A percentile compares a stretch with the other conserved stretches of the same genome.
phyloP scores from a whole-genome alignment of 1,140 invertebrate species.

The Apis mellifera region DNA sequence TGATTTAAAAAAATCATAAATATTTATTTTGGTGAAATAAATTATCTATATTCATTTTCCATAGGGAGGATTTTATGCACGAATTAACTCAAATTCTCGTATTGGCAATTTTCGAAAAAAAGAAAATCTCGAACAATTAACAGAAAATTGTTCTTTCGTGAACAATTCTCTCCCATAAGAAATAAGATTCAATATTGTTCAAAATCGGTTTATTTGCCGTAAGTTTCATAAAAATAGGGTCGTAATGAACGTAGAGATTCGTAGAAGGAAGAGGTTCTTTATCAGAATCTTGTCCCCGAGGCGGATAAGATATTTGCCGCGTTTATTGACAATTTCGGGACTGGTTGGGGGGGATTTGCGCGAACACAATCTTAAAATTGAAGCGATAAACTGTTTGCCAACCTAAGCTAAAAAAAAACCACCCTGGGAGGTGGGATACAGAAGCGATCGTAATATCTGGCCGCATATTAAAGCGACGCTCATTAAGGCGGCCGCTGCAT shows the following conservation, averaged over 20 bases:
- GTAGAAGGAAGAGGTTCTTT: not conserved
- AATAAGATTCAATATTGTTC: not conserved
- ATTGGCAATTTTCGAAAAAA: too few relatives aligned
- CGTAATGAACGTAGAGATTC: not conserved
- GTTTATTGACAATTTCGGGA: conserved; percentile 43
- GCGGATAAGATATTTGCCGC: conserved; percentile 33
- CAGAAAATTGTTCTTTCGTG: not conserved
- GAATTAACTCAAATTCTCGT: too few relatives aligned
- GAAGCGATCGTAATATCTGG: conserved; percentile 32
- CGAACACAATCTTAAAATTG: conserved; percentile 6
- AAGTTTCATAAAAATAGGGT: not conserved
- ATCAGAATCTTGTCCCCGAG: not conserved
- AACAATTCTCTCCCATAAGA: too few relatives aligned
- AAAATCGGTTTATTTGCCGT: not conserved
- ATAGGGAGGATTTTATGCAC: too few relatives aligned
- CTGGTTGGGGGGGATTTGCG: not conserved
- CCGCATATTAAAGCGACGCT: conserved; percentile 42
- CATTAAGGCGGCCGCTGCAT: conserved; percentile 28
- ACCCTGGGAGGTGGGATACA: not conserved
- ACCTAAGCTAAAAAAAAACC: not conserved
- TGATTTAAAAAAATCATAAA: too few relatives aligned
- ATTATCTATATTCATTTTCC: too few relatives aligned
- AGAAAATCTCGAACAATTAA: not conserved
- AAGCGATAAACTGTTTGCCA: conserved; percentile 16
- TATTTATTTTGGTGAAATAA: too few relatives aligned